Percentiles rank a stretch among this genome's conserved stretches.
Conservation (phyloP, 1,140 invertebrate species). For the Capitella teleta region DNA sequence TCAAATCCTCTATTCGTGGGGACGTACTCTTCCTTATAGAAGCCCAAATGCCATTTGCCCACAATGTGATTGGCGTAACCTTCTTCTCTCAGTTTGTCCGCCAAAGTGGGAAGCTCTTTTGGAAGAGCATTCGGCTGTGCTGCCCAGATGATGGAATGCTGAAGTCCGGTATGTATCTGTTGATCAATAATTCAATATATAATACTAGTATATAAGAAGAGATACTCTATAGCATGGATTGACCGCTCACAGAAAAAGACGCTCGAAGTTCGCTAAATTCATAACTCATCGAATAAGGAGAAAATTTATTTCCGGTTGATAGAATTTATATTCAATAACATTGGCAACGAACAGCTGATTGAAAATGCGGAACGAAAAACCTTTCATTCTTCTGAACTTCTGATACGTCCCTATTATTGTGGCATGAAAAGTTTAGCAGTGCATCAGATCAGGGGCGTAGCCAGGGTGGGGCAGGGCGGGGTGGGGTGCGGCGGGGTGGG, state of each 20-base stretch:
- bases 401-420: too few species aligned
- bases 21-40: constrained; percentile 30
- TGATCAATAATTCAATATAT: not conserved
- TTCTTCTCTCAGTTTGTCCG: constrained; percentile 24
- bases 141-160: constrained; percentile 25
- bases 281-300: too few species aligned
- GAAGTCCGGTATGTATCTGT: constrained; percentile 28
- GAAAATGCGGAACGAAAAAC: too few species aligned
- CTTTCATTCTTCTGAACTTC: too few species aligned
- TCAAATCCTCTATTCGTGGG: constrained; percentile 39
- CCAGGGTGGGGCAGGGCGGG: too few species aligned
- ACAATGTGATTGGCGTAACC: constrained; percentile 36
- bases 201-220: not conserved
- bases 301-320: too few species aligned
- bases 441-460: too few species aligned
- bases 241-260: not conserved
- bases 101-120: constrained; percentile 25
- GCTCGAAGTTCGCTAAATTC: not conserved
- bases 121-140: constrained; percentile 28
- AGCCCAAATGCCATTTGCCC: constrained; percentile 42
- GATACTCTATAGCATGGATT: not conserved
- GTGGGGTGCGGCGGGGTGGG: too few species aligned
- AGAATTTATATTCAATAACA: too few species aligned
- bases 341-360: too few species aligned
- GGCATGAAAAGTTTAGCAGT: too few species aligned